These are phyloP conservation scores for Matsumurasca onukii DNA, from an alignment of 1,140 invertebrate genomes.

Conservation along the genomic window DNA sequence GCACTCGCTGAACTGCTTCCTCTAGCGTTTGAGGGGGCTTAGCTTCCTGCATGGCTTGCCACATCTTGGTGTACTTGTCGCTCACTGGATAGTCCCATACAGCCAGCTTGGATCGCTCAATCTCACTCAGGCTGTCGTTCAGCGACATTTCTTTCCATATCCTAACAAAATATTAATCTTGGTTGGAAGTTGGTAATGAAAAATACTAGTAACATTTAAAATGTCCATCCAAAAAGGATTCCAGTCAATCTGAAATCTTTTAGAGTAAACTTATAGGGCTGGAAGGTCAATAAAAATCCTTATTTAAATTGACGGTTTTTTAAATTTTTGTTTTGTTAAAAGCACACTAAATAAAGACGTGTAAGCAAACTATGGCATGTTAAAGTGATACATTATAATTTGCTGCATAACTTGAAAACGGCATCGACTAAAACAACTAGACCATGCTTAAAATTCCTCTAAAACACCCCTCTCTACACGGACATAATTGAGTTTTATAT, in stretches of 20 bases:
- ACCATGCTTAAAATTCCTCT: too few species aligned
- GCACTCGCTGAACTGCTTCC: constrained; percentile 77
- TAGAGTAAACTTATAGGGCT: background rate
- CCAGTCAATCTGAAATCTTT: background rate
- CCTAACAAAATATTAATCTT: constrained; percentile 56
- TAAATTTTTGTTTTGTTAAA: background rate
- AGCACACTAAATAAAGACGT: background rate
- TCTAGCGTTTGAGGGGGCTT: constrained; percentile 73
- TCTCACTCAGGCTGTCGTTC: constrained; percentile 85
- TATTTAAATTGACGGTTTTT: background rate
- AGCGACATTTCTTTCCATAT: constrained; percentile 98
- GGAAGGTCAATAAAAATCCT: background rate
- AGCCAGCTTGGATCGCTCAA: constrained; percentile 89
- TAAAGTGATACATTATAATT: too few species aligned
- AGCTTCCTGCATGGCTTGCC: constrained; percentile 94
- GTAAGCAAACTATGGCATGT: too few species aligned
- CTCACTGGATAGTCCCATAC: constrained; percentile 99
- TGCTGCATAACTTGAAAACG: too few species aligned
- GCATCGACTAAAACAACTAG: too few species aligned
- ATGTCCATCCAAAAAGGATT: background rate
- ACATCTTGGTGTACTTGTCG: constrained; percentile 98
- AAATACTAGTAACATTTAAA: background rate
- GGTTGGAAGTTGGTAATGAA: background rate
- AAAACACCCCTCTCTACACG: too few species aligned
- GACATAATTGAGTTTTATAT: too few species aligned